Conservation (phyloP, 2,797 vertebrate species). For the Argya squamiceps region DNA sequence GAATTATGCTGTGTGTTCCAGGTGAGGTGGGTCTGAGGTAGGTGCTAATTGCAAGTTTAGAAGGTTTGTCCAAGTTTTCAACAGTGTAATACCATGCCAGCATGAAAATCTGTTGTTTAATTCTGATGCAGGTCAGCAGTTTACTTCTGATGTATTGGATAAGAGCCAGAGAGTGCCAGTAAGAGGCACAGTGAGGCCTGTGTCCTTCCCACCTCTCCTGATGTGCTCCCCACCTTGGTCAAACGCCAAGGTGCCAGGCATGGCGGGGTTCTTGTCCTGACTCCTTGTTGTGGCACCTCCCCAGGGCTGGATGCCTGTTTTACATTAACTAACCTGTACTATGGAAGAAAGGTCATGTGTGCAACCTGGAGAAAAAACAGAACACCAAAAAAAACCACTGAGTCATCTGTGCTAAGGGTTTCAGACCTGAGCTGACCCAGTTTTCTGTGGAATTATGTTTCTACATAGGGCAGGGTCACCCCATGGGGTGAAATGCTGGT, state of each 20-base stretch:
- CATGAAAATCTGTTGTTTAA: background rate
- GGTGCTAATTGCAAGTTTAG: background rate
- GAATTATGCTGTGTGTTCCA: background rate
- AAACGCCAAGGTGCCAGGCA: background rate
- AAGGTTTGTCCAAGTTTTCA: background rate
- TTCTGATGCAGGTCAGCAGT: background rate
- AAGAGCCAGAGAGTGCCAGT: background rate
- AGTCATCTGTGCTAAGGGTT: background rate
- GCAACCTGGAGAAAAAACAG: background rate
- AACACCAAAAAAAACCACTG: background rate
- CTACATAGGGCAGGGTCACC: background rate
- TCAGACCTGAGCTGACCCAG: constrained; percentile 25
- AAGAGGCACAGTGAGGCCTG: background rate
- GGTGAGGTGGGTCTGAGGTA: background rate
- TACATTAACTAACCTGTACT: constrained; percentile 51
- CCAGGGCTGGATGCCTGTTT: background rate
- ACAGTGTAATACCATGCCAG: background rate
- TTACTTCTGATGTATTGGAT: background rate
- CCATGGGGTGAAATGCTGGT: background rate
- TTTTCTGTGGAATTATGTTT: background rate
- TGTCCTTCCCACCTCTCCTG: background rate
- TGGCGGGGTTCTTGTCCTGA: background rate
- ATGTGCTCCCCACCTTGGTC: background rate
- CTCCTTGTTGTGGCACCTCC: rapidly evolving
- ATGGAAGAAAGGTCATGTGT: background rate